Evolutionary conservation across 1,140 invertebrate genomes (phyloP), one percentile per base, ranked within the genome.

Genomic region (Chironomus tepperi): DNA sequence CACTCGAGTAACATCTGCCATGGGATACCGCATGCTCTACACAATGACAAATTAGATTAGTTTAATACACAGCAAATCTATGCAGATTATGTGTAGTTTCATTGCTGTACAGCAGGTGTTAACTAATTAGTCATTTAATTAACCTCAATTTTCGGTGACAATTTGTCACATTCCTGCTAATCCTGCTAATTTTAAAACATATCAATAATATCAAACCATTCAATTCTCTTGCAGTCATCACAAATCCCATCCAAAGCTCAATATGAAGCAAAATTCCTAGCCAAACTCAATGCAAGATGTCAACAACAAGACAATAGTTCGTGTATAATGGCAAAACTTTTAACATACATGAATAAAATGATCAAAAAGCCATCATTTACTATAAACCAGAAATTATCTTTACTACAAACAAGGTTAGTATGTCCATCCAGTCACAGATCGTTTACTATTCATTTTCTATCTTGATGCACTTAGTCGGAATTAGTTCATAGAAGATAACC

Each of bases 291-390:
- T 77, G 83, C 83, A 64, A 92, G 92, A 83, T 94, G 92, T 78
- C 86, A 87, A 1, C 87, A 91, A 74, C 86, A 89, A 67, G 91
- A 93, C 76, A 87, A 90, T 10, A 90, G 89, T 42, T 89, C 91
- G 16, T 94, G 92, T 78, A 88, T 91, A 76, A 91, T 92, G 85
- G 83, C 92, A 3, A 93, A 93, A 81, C 80, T 92, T 75, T 88
- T 93, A 3, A 89, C 89, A 1, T 93, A 93, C 78, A 91, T 93
- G 84, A 92, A 94, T 81, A 85, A 88, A 73, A 85, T 93, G 78
- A 83, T 93, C 79, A 91, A 92, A 80, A 94, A 92, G 75, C 89
- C 90, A 0, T 87, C 88, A 72, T 86, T 93, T 77, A 89, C 91
- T 78, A 79, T 91, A 5, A 88, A 88, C 24, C 91, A 92, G 34